Evolutionary conservation across 2,888 invertebrate species (phyloP).

Genomic region (Arrhopalites spinosus): DNA sequence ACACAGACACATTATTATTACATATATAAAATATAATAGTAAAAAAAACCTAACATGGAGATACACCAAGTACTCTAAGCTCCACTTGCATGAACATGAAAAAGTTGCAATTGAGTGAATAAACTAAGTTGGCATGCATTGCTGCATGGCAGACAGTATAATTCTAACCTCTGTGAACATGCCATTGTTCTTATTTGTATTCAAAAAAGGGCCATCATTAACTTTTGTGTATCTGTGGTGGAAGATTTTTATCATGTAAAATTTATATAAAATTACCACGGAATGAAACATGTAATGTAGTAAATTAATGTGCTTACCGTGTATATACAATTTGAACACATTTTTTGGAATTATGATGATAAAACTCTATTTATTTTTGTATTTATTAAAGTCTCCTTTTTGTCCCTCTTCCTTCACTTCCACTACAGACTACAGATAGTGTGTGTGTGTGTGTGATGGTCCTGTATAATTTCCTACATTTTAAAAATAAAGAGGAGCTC

Average conservation of each 20-base stretch:
- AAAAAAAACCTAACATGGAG: no score
- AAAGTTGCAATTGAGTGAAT: not conserved
- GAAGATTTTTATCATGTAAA: constrained; percentile 13
- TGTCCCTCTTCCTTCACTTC: not conserved
- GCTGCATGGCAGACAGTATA: not conserved
- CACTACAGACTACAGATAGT: not conserved
- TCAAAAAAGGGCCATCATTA: not conserved
- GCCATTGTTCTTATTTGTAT: constrained; percentile 1
- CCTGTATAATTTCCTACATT: no score
- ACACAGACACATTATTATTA: not conserved
- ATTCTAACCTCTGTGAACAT: not conserved
- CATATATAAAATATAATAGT: not conserved
- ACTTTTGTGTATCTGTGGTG: not conserved
- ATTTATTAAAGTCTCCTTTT: no score
- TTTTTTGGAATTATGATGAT: no score
- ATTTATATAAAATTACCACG: not conserved
- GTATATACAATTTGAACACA: not conserved
- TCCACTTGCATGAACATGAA: not conserved
- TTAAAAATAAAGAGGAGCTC: no score
- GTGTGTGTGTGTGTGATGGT: no score
- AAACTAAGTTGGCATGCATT: not conserved
- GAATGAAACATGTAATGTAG: not conserved
- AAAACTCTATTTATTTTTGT: no score
- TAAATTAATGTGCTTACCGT: constrained; percentile 1
- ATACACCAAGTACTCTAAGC: not conserved